A percentile compares a stretch with the other conserved stretches of the same genome.
Evolutionary conservation across 2,113 vertebrate species (phyloP).

Genomic region (Holacanthus passer): DNA sequence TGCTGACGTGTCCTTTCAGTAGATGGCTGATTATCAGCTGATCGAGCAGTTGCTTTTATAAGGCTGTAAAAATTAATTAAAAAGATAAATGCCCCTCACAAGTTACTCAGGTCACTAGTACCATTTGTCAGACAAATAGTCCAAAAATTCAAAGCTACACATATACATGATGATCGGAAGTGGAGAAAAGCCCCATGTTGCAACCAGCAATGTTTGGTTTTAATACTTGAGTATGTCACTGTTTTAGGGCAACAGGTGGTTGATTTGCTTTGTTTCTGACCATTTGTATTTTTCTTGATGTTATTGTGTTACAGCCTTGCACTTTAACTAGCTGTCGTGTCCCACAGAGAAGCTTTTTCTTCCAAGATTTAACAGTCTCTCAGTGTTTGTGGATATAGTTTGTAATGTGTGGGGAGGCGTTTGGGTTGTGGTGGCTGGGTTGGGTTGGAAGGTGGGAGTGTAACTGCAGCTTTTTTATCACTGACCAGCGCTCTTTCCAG

Average conservation of each 20-base stretch:
- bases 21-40: constrained; percentile 16
- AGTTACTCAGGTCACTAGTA: background rate
- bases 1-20: background rate
- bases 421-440: constrained; percentile 1
- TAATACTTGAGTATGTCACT: background rate
- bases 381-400: constrained; percentile 7
- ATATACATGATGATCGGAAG: background rate
- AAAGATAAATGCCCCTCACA: background rate
- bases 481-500: constrained; percentile 13
- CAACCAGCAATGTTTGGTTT: background rate
- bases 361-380: background rate
- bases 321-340: background rate
- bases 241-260: background rate
- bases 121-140: background rate
- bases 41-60: background rate
- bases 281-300: background rate
- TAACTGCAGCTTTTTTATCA: background rate
- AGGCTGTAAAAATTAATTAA: background rate
- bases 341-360: background rate
- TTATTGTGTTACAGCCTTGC: background rate
- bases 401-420: background rate
- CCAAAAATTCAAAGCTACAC: background rate
- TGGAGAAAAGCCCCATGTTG: background rate
- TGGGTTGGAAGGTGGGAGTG: constrained; percentile 16
- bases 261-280: background rate